Conservation (phyloP, 2,888 invertebrate genomes). For the Caenorhabditis macrosperma region DNA sequence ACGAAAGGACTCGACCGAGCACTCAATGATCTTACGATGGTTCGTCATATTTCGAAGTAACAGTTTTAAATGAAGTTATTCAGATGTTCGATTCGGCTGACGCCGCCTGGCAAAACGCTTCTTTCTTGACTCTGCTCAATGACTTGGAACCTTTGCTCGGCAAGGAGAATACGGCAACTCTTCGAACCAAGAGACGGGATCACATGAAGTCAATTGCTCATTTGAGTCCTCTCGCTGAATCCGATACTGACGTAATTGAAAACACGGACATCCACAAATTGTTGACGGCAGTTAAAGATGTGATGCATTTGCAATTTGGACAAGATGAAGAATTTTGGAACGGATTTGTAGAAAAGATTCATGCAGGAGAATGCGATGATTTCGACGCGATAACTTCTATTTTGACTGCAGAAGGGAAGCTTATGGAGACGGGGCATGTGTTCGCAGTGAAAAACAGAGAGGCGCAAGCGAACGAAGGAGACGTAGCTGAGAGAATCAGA, state of each 20-base stretch:
- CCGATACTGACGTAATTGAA: background rate
- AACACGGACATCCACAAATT: slow-evolving; percentile 29
- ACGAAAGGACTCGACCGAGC: slow-evolving; percentile 14
- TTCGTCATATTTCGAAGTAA: background rate
- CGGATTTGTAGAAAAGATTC: background rate
- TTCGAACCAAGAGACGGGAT: slow-evolving; percentile 4
- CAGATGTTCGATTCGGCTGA: slow-evolving; percentile 42
- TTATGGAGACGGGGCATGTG: slow-evolving; percentile 13
- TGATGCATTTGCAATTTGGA: slow-evolving; percentile 7
- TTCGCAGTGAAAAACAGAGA: background rate
- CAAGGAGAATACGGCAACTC: background rate
- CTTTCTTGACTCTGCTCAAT: slow-evolving; percentile 28
- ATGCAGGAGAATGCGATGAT: slow-evolving; percentile 9
- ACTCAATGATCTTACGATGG: slow-evolving; percentile 30
- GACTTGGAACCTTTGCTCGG: slow-evolving; percentile 5
- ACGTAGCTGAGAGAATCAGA: background rate
- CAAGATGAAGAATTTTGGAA: slow-evolving; percentile 5
- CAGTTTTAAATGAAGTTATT: no score
- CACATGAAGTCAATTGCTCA: slow-evolving; percentile 18
- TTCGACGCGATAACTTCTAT: slow-evolving; percentile 34
- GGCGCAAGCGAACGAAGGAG: background rate
- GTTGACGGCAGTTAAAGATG: slow-evolving; percentile 15
- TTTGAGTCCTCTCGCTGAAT: background rate
- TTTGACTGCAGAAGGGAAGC: slow-evolving; percentile 15
- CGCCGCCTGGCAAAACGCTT: slow-evolving; percentile 34